A percentile compares a stretch with the other conserved stretches of the same genome.
These are phyloP conservation scores for Adelges cooleyi DNA, from an alignment of 1,140 invertebrate genomes.

Conservation along the genomic window DNA sequence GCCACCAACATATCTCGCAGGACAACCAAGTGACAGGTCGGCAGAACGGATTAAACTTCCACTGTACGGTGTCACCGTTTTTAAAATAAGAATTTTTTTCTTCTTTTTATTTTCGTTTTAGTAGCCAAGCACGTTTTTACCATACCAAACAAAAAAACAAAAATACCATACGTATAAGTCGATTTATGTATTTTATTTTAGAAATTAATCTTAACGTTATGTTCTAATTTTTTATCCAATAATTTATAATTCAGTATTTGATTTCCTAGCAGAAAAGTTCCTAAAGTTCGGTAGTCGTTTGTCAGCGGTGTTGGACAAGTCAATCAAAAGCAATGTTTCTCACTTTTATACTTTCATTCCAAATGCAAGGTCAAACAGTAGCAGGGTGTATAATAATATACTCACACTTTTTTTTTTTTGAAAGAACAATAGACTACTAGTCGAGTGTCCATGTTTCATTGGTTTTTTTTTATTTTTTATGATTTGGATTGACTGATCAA, in stretches of 20 bases:
- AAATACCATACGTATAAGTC: not conserved
- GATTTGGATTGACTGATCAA: conserved; percentile 25
- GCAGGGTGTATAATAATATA: conserved; percentile 9
- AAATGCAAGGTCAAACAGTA: conserved; percentile 6
- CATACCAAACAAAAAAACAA: conserved; percentile 9
- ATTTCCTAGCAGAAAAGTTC: conserved; percentile 28
- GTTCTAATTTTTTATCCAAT: not conserved
- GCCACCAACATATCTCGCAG: conserved; percentile 12
- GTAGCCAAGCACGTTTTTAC: conserved; percentile 18
- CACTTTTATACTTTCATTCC: conserved; percentile 19
- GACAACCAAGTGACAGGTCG: conserved; percentile 5
- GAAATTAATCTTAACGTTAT: not conserved
- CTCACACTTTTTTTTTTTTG: conserved; percentile 1
- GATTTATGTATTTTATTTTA: conserved; percentile 6
- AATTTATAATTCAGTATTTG: conserved; percentile 6
- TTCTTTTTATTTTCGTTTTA: not conserved
- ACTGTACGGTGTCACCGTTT: not conserved
- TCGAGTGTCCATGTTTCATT: not conserved
- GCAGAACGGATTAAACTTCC: not conserved
- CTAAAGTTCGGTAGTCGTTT: conserved; percentile 21
- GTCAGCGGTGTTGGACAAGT: conserved; percentile 14
- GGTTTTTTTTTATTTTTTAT: conserved; percentile 12
- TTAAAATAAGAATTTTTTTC: not conserved
- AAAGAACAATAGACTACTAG: not conserved
- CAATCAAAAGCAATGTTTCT: conserved; percentile 22